Percentiles rank a stretch among this genome's conserved stretches.
Conservation (phyloP, 30 jellyfish, hydroid and myxozoan genomes). For the Aurelia aurita region DNA sequence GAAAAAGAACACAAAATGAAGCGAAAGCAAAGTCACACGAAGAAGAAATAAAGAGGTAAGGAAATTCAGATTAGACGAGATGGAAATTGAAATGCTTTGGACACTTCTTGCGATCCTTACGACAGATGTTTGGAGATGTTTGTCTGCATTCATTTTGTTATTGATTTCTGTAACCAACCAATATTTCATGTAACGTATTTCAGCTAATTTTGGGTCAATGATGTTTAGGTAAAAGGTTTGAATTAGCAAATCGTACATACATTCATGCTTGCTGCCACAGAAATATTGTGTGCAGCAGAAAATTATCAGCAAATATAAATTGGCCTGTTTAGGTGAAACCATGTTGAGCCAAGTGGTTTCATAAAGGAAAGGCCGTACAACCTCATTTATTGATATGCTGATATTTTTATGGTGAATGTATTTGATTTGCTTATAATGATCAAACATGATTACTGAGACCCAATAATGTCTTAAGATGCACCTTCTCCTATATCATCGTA, state of each 20-base stretch:
- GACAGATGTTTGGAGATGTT: too few species aligned
- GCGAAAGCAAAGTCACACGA: slow-evolving; percentile 58
- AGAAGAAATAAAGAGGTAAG: slow-evolving; percentile 48
- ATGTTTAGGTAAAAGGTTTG: slow-evolving; percentile 7
- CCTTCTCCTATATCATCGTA: too few species aligned
- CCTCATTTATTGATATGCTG: background rate
- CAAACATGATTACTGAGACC: background rate
- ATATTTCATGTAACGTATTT: too few species aligned
- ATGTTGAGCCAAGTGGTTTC: background rate
- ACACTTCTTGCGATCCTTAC: too few species aligned
- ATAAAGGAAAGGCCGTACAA: background rate
- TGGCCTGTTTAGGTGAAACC: slow-evolving; percentile 6
- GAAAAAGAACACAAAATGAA: slow-evolving; percentile 51
- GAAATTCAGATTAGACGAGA: too few species aligned
- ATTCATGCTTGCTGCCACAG: slow-evolving; percentile 3
- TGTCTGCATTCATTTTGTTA: too few species aligned
- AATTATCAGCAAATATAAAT: background rate
- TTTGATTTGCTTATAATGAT: background rate
- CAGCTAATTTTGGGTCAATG: background rate
- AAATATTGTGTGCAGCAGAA: background rate
- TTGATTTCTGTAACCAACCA: too few species aligned
- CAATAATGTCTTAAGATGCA: background rate
- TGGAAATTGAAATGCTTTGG: too few species aligned
- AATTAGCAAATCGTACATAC: background rate
- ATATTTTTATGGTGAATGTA: background rate